Evolutionary conservation across 2,797 vertebrate species (phyloP).

Genomic region (Novumbra hubbsi): DNA sequence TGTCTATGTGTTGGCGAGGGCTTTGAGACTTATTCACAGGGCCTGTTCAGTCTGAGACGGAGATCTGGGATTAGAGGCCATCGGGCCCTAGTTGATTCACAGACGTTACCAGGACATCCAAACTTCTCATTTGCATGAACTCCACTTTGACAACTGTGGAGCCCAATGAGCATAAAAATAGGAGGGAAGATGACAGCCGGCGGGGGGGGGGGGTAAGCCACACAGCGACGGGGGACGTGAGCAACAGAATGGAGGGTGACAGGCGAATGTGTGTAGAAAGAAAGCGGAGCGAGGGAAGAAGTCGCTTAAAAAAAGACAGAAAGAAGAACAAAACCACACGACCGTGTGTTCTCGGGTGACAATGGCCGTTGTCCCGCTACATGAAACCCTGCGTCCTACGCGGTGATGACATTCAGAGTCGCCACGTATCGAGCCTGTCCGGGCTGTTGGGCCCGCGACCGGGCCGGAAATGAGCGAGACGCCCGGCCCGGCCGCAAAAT

Average conservation of each 20-base stretch:
- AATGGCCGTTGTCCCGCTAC: neutral
- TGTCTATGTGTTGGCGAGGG: neutral
- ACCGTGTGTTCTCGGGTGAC: constrained; percentile 57
- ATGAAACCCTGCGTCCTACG: neutral
- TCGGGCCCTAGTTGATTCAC: neutral
- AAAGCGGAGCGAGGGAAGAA: neutral
- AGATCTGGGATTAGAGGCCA: neutral
- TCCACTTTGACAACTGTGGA: constrained; percentile 33
- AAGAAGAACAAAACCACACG: constrained; percentile 50
- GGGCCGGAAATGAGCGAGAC: constrained; percentile 26
- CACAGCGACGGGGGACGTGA: constrained; percentile 8
- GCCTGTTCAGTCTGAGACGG: constrained; percentile 38
- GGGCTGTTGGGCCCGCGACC: neutral
- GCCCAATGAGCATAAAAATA: constrained; percentile 16
- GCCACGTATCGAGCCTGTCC: constrained; percentile 39
- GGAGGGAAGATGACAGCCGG: constrained; percentile 20
- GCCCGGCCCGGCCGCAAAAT: constrained; percentile 40
- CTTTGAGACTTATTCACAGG: neutral
- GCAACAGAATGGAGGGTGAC: neutral
- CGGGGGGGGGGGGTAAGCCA: no score
- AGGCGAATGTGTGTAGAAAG: neutral
- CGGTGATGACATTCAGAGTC: constrained; percentile 60
- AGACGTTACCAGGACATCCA: neutral
- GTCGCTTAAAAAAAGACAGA: neutral
- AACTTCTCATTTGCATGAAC: constrained; percentile 41